These are phyloP conservation scores for Harmothoe impar DNA, from an alignment of 2,888 invertebrate species.

Conservation along the genomic window DNA sequence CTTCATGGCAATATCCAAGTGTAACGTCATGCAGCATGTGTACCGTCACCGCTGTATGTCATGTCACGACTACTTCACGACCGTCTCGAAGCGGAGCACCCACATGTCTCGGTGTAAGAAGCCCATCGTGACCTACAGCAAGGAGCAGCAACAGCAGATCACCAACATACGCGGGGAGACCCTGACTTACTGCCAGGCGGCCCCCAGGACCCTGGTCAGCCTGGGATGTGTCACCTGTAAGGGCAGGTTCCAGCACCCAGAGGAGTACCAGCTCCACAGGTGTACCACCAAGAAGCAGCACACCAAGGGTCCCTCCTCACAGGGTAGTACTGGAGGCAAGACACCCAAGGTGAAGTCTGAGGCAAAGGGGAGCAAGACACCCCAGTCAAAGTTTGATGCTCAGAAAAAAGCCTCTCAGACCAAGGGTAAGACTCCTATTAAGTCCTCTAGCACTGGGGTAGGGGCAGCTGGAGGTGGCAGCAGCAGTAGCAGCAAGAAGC, in stretches of 20 bases:
- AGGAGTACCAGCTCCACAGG: neutral
- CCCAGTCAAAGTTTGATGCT: too few relatives aligned
- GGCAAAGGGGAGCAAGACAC: too few relatives aligned
- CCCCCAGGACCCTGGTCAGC: neutral
- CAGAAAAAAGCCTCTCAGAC: too few relatives aligned
- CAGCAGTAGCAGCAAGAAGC: too few relatives aligned
- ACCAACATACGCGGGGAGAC: neutral
- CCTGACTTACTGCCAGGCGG: neutral
- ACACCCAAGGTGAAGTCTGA: too few relatives aligned
- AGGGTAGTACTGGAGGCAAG: too few relatives aligned
- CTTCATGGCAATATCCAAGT: neutral
- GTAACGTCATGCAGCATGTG: neutral
- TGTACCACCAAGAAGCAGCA: neutral
- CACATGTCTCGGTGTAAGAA: neutral
- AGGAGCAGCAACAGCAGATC: neutral
- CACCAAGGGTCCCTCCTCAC: neutral
- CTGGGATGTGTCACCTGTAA: neutral
- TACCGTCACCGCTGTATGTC: constrained; percentile 3
- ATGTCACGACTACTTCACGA: neutral
- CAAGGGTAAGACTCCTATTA: too few relatives aligned
- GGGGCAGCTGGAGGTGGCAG: too few relatives aligned
- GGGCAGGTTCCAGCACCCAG: neutral
- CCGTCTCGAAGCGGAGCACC: neutral
- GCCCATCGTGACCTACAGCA: neutral
- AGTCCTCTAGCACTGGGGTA: too few relatives aligned